Conservation (phyloP, 2,888 invertebrate genomes). For the Nephrotoma guestfalica region DNA sequence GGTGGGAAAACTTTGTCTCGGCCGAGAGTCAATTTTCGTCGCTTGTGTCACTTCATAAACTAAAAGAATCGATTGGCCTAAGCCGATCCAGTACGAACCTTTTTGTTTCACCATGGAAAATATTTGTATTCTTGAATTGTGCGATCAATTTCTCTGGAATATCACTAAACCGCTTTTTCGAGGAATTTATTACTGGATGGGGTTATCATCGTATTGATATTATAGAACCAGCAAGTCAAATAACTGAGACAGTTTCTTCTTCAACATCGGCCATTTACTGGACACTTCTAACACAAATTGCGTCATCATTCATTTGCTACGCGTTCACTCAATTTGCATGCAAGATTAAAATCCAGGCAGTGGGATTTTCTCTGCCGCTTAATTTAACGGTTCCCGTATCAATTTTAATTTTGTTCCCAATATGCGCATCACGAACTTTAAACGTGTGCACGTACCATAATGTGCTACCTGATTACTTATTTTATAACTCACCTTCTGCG, state of each 20-base stretch:
- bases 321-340: slow-evolving; percentile 65
- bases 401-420: slow-evolving; percentile 48
- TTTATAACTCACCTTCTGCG: slow-evolving; percentile 61
- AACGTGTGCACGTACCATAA: slow-evolving; percentile 53
- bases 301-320: slow-evolving; percentile 50
- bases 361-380: slow-evolving; percentile 74
- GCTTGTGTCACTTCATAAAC: not conserved
- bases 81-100: slow-evolving; percentile 60
- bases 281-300: slow-evolving; percentile 49
- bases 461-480: slow-evolving; percentile 66
- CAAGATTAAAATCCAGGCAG: slow-evolving; percentile 76
- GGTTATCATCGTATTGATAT: slow-evolving; percentile 36
- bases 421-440: slow-evolving; percentile 47
- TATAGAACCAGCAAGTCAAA: slow-evolving; percentile 31
- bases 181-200: slow-evolving; percentile 35
- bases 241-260: slow-evolving; percentile 25
- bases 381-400: slow-evolving; percentile 61
- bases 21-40: slow-evolving; percentile 18
- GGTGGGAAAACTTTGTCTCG: slow-evolving; percentile 73
- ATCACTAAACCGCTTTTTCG: slow-evolving; percentile 29
- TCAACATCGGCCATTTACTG: slow-evolving; percentile 32
- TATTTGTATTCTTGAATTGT: slow-evolving; percentile 50
- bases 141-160: slow-evolving; percentile 40
- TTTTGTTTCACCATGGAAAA: slow-evolving; percentile 61
- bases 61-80: slow-evolving; percentile 21